These are phyloP conservation scores for Halcyon smyrnensis DNA, from an alignment of 2,797 vertebrate species.

Conservation along the genomic window DNA sequence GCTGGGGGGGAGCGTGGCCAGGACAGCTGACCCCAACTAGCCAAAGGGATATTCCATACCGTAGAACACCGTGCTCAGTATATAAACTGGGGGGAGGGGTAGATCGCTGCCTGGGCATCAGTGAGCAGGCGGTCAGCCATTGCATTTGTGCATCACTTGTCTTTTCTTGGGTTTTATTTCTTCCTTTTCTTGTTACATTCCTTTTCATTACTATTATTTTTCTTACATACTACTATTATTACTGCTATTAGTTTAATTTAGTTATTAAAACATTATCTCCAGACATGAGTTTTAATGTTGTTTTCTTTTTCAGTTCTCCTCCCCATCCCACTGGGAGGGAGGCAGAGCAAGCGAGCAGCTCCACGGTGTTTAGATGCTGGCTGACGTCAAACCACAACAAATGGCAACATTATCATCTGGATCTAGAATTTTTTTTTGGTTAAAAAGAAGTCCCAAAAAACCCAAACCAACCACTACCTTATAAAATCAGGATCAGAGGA, in stretches of 20 bases:
- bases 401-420: not conserved
- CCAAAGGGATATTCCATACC: not conserved
- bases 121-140: not conserved
- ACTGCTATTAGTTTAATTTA: not conserved
- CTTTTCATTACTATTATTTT: not conserved
- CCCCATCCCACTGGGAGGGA: not conserved
- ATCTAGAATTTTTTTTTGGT: not conserved
- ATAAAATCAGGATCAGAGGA: not conserved
- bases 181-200: not conserved
- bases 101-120: not conserved
- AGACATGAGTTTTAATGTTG: not conserved
- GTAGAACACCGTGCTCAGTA: not conserved
- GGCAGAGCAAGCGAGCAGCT: not conserved
- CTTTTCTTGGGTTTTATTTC: not conserved
- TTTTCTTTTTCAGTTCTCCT: not conserved
- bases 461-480: rapidly evolving
- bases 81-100: not conserved
- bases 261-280: not conserved
- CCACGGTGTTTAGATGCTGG: not conserved
- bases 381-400: not conserved
- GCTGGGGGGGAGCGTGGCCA: not conserved
- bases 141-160: not conserved
- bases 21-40: not conserved
- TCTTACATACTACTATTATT: not conserved
- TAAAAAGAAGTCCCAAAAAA: not conserved